Percentiles rank a stretch among this genome's conserved stretches.
Evolutionary conservation across 1,140 invertebrate genomes (phyloP).

Genomic region (Oedothorax gibbosus): DNA sequence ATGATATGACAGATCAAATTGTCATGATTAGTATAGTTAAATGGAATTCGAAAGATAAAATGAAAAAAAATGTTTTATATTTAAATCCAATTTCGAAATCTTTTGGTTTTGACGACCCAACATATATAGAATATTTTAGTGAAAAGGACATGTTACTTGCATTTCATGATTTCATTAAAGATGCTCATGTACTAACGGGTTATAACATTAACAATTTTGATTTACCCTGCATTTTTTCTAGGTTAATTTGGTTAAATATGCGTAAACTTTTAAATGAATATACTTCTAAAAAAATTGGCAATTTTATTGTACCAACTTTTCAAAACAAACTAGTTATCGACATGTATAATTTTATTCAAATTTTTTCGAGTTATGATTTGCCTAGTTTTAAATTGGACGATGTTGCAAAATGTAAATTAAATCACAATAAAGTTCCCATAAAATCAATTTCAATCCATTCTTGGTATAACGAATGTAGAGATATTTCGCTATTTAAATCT

Average conservation of each 20-base stretch:
- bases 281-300: conserved; percentile 29
- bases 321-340: conserved; percentile 36
- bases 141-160: neutral
- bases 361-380: conserved; percentile 32
- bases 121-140: conserved; percentile 19
- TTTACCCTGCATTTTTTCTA: conserved; percentile 12
- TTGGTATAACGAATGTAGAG: conserved; percentile 1
- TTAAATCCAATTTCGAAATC: conserved; percentile 27
- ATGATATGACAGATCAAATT: conserved; percentile 5
- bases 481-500: conserved; percentile 7
- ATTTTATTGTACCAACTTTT: neutral
- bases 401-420: conserved; percentile 28
- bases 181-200: conserved; percentile 26
- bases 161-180: conserved; percentile 7
- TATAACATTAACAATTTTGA: conserved; percentile 45
- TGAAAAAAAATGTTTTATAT: conserved; percentile 17
- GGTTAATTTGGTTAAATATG: conserved; percentile 23
- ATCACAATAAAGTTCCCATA: conserved; percentile 14
- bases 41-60: neutral
- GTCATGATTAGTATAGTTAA: conserved; percentile 41
- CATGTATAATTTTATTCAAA: conserved; percentile 36
- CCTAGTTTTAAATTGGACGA: conserved; percentile 24
- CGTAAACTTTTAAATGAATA: neutral
- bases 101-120: neutral
- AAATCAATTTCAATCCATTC: conserved; percentile 13